Percentiles rank a stretch among this genome's conserved stretches.
Evolutionary conservation across 2,113 vertebrate genomes (phyloP).

Genomic region (Sinocyclocheilus rhinocerous): DNA sequence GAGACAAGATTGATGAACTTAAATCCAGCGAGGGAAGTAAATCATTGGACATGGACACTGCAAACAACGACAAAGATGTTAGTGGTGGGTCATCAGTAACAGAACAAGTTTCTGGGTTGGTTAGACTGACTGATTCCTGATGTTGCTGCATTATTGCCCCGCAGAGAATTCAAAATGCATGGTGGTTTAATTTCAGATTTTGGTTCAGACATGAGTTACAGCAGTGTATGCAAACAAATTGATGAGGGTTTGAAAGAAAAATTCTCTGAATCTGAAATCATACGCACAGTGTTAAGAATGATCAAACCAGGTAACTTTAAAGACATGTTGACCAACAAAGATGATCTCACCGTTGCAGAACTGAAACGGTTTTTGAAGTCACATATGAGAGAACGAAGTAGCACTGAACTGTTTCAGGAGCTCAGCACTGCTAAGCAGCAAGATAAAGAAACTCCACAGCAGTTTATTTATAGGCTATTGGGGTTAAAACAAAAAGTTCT

Average conservation of each 20-base stretch:
- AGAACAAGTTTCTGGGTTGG: background rate
- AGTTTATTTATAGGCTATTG: no score
- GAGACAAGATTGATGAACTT: slow-evolving; percentile 5
- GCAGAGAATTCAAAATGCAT: slow-evolving; percentile 39
- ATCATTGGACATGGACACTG: no score
- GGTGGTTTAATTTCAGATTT: slow-evolving; percentile 32
- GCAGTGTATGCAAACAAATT: slow-evolving; percentile 25
- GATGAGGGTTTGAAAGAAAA: slow-evolving; percentile 8
- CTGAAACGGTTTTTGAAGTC: no score
- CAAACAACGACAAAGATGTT: no score
- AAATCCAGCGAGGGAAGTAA: background rate
- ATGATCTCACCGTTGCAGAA: background rate
- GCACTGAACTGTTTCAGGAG: no score
- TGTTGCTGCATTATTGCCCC: slow-evolving; percentile 19
- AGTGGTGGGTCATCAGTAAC: no score
- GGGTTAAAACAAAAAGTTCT: no score
- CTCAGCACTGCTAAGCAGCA: no score
- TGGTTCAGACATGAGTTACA: slow-evolving; percentile 23
- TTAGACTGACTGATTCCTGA: background rate
- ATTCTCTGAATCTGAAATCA: slow-evolving; percentile 1
- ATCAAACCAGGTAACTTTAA: slow-evolving; percentile 4
- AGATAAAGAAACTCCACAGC: no score
- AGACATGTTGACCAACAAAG: background rate
- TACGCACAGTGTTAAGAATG: background rate
- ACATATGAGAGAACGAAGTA: no score